phyloP scores from a whole-genome alignment of 2,888 invertebrate genomes.

The Mimumesa dahlbomi region DNA sequence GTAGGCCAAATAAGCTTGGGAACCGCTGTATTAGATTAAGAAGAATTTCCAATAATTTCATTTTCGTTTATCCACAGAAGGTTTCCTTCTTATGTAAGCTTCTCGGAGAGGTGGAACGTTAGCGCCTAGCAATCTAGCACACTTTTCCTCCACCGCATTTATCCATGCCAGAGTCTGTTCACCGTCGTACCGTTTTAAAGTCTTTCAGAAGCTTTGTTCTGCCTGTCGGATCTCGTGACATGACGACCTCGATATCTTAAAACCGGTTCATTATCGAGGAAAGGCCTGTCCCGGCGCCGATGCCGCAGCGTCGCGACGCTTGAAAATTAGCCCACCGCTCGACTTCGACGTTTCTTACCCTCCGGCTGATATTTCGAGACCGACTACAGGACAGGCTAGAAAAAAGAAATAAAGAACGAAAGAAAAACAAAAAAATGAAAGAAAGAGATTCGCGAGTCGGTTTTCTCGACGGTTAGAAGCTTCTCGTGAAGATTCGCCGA shows the following conservation, averaged over 20 bases:
- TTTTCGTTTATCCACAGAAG: too few species aligned
- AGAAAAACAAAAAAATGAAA: too few species aligned
- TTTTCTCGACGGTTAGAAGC: neutral
- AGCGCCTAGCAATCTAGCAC: constrained; percentile 32
- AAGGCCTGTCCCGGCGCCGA: constrained; percentile 40
- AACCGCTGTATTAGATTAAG: too few species aligned
- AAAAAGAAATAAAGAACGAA: neutral
- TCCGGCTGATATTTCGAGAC: constrained; percentile 22
- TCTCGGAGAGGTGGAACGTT: constrained; percentile 20
- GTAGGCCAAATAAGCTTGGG: too few species aligned
- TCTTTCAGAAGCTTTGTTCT: constrained; percentile 57
- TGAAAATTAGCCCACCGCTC: constrained; percentile 51
- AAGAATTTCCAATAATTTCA: too few species aligned
- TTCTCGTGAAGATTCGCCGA: too few species aligned
- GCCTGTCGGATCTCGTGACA: constrained; percentile 58
- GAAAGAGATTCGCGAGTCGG: neutral
- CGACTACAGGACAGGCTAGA: neutral
- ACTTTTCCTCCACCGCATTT: constrained; percentile 27
- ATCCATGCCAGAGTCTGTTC: constrained; percentile 31
- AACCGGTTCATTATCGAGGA: constrained; percentile 64
- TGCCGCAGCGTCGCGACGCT: constrained; percentile 38
- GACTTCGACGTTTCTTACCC: constrained; percentile 37
- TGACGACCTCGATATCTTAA: constrained; percentile 65
- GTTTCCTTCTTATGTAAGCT: too few species aligned
- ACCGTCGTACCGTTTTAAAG: constrained; percentile 45